Base-by-base conservation (phyloP, 2,113 vertebrate species). In the Glaucidium brasilianum region DNA sequence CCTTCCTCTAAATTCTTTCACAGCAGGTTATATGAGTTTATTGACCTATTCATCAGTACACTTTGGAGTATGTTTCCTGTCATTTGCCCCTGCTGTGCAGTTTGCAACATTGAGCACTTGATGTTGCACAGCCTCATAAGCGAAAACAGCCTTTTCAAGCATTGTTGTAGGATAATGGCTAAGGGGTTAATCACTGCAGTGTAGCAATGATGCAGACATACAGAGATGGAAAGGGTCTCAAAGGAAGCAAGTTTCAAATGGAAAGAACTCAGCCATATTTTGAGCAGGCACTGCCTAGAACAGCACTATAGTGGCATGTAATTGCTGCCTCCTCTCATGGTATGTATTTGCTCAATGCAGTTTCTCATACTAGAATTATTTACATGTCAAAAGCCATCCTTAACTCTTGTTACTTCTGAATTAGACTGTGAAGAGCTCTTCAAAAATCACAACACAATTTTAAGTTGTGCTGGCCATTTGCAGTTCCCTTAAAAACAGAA, bases 251-350 rank as follows among this genome's bases (percentile, higher is more conserved):
- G 10, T 82, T 89, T 85, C 26, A 52, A 79, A 41, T 1, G 9
- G 37, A 55, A 87, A 60, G 20, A 43, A 20, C 12, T 79, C n/a
- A 12, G 12, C 7, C 3, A 8, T 35, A 15, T 37, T 75, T 50
- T 55, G 41, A 52, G 56, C 15, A 59, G 79, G n/a, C 18, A 12
- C 12, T 77, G 6, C 15, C 25, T 45, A 37, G 21, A 77, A 2
- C 21, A 41, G 63, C 18, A 6, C 27, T 53, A 7, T 39, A 15
- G 10, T 39, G 35, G 19, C 6, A n/a, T 1, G 1, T 5, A 3
- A 26, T 2, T 25, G 13, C 11, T 11, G 12, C 11, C 16, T 79
- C 8, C 49, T 67, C 43, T 73, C 22, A 52, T 16, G 18, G 49
- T 16, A 34, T 20, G 15, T 12, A 32, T 75, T 83, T 84, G 9